Evolutionary conservation across 2,888 invertebrate species (phyloP).

Genomic region (Brenthis daphne): DNA sequence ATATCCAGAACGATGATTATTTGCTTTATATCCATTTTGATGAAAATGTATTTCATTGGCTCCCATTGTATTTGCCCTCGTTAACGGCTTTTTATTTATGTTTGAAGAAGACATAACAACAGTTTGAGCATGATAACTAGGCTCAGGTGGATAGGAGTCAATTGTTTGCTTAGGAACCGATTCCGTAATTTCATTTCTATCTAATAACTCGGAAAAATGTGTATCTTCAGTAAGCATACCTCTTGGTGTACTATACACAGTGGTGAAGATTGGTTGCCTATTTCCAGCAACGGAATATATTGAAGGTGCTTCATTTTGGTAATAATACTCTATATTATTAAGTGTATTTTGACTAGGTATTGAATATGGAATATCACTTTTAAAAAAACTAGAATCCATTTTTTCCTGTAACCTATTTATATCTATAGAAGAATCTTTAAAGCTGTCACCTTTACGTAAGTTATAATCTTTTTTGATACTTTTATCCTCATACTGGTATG

Average conservation of each 20-base stretch:
- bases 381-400: slow-evolving; percentile 57
- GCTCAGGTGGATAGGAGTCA: slow-evolving; percentile 80
- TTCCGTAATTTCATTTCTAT: slow-evolving; percentile 81
- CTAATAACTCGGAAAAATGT: slow-evolving; percentile 86
- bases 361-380: slow-evolving; percentile 59
- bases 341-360: slow-evolving; percentile 56
- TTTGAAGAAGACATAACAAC: slow-evolving; percentile 72
- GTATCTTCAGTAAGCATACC: slow-evolving; percentile 84
- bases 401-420: slow-evolving; percentile 61
- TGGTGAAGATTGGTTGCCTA: slow-evolving; percentile 87
- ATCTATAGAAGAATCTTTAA: slow-evolving; percentile 63
- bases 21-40: slow-evolving; percentile 86
- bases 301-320: slow-evolving; percentile 82
- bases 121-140: slow-evolving; percentile 82
- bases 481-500: slow-evolving; percentile 65
- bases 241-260: slow-evolving; percentile 87
- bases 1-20: slow-evolving; percentile 85
- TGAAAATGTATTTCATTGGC: slow-evolving; percentile 78
- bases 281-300: slow-evolving; percentile 90
- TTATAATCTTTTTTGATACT: slow-evolving; percentile 63
- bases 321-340: slow-evolving; percentile 73
- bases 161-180: slow-evolving; percentile 57
- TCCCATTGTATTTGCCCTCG: slow-evolving; percentile 82
- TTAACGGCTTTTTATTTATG: slow-evolving; percentile 73
- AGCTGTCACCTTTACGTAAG: slow-evolving; percentile 54